Conservation (phyloP, 2,888 invertebrate species). For the Dusona sp. region DNA sequence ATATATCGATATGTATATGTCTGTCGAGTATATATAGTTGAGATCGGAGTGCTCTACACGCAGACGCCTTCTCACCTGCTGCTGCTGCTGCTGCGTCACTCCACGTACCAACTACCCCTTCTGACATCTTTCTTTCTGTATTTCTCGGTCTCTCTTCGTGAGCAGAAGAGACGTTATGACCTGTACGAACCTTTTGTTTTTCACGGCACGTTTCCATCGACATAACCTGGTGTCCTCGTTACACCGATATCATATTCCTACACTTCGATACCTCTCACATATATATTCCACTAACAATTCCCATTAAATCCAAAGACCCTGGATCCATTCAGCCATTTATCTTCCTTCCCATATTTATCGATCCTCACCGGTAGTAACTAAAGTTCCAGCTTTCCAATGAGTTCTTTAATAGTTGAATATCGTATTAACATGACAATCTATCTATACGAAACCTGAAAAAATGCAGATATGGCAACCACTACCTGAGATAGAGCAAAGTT, state of each 20-base stretch:
- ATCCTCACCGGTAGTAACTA: background rate
- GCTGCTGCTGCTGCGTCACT: slow-evolving; percentile 24
- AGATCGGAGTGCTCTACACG: slow-evolving; percentile 3
- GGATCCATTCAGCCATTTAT: background rate
- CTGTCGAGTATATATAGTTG: background rate
- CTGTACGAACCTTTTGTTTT: slow-evolving; percentile 14
- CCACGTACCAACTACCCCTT: background rate
- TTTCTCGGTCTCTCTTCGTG: background rate
- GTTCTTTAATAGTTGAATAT: too few relatives aligned
- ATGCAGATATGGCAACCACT: background rate
- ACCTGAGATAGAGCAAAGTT: background rate
- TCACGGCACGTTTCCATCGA: slow-evolving; percentile 12
- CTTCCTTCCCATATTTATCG: background rate
- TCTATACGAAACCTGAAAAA: background rate
- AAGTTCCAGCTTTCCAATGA: background rate
- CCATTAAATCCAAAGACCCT: background rate
- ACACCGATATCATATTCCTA: background rate
- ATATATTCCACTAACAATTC: background rate
- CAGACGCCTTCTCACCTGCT: background rate
- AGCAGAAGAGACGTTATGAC: background rate
- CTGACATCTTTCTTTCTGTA: slow-evolving; percentile 8
- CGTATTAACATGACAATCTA: background rate
- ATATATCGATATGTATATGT: background rate
- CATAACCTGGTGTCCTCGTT: background rate
- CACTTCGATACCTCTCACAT: background rate